phyloP scores from a whole-genome alignment of 2,888 invertebrate genomes.

The Drosophila hamatofila region DNA sequence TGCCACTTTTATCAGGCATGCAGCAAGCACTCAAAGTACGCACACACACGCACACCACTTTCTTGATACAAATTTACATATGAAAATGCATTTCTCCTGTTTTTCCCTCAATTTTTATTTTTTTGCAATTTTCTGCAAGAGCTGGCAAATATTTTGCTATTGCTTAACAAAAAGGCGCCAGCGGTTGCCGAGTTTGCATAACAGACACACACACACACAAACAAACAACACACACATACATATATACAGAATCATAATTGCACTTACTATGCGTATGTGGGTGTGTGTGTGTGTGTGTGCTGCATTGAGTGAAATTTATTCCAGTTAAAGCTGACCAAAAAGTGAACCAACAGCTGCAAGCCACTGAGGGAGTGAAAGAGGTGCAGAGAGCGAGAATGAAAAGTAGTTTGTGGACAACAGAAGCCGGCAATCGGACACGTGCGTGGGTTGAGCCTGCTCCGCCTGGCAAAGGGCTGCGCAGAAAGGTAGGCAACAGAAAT shows the following conservation, averaged over 20 bases:
- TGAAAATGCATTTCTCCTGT: constrained; percentile 47
- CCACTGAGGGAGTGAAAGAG: neutral
- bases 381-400: neutral
- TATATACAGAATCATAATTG: constrained; percentile 20
- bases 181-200: constrained; percentile 7
- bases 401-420: neutral
- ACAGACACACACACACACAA: constrained; percentile 13
- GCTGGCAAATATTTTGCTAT: constrained; percentile 61
- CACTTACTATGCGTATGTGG: constrained; percentile 15
- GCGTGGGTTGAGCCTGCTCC: constrained; percentile 1
- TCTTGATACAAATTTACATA: constrained; percentile 58
- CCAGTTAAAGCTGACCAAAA: constrained; percentile 34
- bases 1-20: constrained; percentile 28
- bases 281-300: constrained; percentile 7
- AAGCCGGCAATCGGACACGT: constrained; percentile 30
- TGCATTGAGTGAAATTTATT: constrained; percentile 66
- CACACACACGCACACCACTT: constrained; percentile 24
- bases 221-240: constrained; percentile 16
- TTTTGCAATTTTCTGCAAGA: constrained; percentile 50
- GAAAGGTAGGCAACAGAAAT: constrained; percentile 44
- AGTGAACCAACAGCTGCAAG: constrained; percentile 7
- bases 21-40: constrained; percentile 43
- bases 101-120: constrained; percentile 1
- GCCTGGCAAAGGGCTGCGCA: constrained; percentile 8
- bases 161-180: constrained; percentile 46